Conservation (phyloP, 2,888 invertebrate genomes). For the Agriopis aurantiaria region DNA sequence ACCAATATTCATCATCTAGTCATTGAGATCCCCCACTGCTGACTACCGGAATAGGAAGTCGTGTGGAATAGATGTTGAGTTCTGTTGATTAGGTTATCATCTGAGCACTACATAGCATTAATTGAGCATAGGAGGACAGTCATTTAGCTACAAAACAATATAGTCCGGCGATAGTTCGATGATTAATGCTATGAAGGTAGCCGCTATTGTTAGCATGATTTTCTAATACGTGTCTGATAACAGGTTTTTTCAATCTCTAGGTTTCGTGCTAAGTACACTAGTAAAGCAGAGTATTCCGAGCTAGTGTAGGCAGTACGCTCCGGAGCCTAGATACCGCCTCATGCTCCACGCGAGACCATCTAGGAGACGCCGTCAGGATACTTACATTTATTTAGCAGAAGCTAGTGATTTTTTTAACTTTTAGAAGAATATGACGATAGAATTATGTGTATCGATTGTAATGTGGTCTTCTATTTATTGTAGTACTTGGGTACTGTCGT, state of each 20-base stretch:
- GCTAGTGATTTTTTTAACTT: constrained; percentile 68
- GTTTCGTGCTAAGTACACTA: constrained; percentile 87
- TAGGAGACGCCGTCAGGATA: constrained; percentile 83
- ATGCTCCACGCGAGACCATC: constrained; percentile 82
- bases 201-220: constrained; percentile 67
- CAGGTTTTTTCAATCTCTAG: constrained; percentile 86
- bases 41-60: constrained; percentile 57
- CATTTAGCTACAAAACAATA: constrained; percentile 22
- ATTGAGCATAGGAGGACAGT: constrained; percentile 61
- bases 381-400: constrained; percentile 77
- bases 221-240: constrained; percentile 71
- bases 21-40: constrained; percentile 34
- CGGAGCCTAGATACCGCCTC: constrained; percentile 85
- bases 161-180: constrained; percentile 53
- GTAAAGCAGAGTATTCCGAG: constrained; percentile 83
- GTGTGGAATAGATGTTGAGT: constrained; percentile 53
- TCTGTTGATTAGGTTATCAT: constrained; percentile 52
- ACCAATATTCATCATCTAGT: constrained; percentile 52
- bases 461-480: constrained; percentile 85
- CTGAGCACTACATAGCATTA: constrained; percentile 82
- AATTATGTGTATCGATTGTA: constrained; percentile 81
- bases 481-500: constrained; percentile 83
- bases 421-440: constrained; percentile 74
- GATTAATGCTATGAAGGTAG: constrained; percentile 83
- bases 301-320: constrained; percentile 87